Percentiles rank a stretch among this genome's conserved stretches.
Conservation (phyloP, 2,797 vertebrate genomes). For the Apogon talboti region DNA sequence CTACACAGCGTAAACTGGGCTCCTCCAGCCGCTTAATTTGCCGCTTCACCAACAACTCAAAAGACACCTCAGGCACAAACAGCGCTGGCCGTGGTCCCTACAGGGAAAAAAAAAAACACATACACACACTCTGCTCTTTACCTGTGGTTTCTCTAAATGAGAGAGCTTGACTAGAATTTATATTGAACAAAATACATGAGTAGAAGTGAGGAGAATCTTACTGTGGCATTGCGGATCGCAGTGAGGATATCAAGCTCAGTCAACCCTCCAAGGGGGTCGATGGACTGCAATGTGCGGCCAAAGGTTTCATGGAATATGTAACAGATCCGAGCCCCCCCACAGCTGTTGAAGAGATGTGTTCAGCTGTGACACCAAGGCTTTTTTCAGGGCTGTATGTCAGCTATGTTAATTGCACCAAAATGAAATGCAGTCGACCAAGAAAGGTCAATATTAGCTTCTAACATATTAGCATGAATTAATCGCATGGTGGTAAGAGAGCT, state of each 20-base stretch:
- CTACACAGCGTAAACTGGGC: constrained; percentile 87
- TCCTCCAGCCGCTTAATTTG: constrained; percentile 90
- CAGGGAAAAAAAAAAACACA: constrained; percentile 31
- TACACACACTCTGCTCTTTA: constrained; percentile 27
- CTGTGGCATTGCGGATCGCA: constrained; percentile 86
- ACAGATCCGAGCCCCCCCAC: constrained; percentile 88
- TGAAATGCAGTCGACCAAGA: constrained; percentile 64
- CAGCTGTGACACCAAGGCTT: constrained; percentile 32
- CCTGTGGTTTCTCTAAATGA: constrained; percentile 15
- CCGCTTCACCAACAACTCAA: constrained; percentile 88
- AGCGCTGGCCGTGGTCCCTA: constrained; percentile 87
- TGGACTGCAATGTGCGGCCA: constrained; percentile 87
- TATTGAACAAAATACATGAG: constrained; percentile 22
- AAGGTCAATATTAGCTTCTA: constrained; percentile 68
- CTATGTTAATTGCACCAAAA: constrained; percentile 38
- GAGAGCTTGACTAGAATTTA: constrained; percentile 20
- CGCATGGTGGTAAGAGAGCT: constrained; percentile 24
- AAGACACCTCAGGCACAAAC: constrained; percentile 88
- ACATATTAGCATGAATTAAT: constrained; percentile 62
- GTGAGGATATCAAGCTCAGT: constrained; percentile 86
- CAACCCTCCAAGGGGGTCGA: constrained; percentile 86
- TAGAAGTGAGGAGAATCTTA: constrained; percentile 47
- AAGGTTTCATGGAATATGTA: constrained; percentile 91
- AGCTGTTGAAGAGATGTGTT: constrained; percentile 73
- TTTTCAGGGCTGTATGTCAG: constrained; percentile 42